A percentile compares a stretch with the other conserved stretches of the same genome.
These are phyloP conservation scores for Nipponia nippon DNA, from an alignment of 2,113 vertebrate genomes.

Conservation along the genomic window DNA sequence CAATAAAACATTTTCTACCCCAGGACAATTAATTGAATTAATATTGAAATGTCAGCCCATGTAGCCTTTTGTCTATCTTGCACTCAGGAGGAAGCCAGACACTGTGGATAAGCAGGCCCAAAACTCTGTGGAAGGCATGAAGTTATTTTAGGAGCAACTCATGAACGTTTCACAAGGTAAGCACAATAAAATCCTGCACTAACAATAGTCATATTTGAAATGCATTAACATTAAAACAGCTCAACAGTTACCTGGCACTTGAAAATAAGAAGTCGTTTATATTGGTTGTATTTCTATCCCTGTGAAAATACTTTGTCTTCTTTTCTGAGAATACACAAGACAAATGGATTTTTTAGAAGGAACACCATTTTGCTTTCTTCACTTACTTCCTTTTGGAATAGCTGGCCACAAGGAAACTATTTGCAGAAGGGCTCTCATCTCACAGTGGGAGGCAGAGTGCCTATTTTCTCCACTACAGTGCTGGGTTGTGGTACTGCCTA, in stretches of 20 bases:
- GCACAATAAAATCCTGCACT: background rate
- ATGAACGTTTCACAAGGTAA: background rate
- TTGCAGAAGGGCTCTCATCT: background rate
- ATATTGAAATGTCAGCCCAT: background rate
- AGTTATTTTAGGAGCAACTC: background rate
- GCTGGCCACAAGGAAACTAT: background rate
- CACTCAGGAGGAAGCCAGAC: background rate
- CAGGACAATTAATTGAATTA: background rate
- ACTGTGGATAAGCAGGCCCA: background rate
- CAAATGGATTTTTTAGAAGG: background rate
- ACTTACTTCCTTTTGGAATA: background rate
- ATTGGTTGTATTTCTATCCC: background rate
- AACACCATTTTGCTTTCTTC: background rate
- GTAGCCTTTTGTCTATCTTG: background rate
- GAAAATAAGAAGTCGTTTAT: background rate
- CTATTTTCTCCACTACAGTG: background rate
- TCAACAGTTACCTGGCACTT: background rate
- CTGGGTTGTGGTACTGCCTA: background rate
- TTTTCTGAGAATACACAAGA: background rate
- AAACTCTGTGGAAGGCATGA: background rate
- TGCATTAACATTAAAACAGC: background rate
- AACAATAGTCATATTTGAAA: background rate
- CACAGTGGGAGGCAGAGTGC: background rate
- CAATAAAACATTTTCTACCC: background rate
- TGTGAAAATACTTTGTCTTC: background rate